These are phyloP conservation scores for Sarcoramphus papa DNA, from an alignment of 2,797 vertebrate species.

Conservation along the genomic window DNA sequence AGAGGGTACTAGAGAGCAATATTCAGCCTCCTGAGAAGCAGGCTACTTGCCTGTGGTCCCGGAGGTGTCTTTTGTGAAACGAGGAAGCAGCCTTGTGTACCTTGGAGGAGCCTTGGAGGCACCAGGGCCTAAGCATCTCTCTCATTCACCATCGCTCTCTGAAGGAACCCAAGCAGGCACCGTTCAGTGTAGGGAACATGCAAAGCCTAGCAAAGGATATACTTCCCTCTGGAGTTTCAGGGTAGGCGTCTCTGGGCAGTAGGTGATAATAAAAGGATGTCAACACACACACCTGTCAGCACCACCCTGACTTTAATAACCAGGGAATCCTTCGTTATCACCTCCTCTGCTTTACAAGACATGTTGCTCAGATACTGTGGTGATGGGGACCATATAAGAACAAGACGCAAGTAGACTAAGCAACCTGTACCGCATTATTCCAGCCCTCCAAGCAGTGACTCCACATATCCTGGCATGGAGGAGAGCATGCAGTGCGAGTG, in stretches of 20 bases:
- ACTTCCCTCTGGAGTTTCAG: background rate
- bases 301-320: background rate
- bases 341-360: background rate
- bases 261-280: background rate
- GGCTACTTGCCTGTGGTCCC: background rate
- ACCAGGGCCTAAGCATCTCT: background rate
- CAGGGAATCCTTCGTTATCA: background rate
- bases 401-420: background rate
- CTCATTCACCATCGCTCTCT: background rate
- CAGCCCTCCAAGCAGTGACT: background rate
- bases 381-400: background rate
- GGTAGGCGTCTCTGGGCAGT: background rate
- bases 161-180: background rate
- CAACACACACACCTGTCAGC: background rate
- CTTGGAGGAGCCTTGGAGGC: background rate
- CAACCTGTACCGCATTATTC: background rate
- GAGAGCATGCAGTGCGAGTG: background rate
- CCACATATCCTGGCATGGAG: background rate
- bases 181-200: background rate
- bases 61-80: background rate
- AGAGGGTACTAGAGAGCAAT: slow-evolving; percentile 75
- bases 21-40: slow-evolving; percentile 31
- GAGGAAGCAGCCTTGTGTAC: background rate
- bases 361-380: background rate
- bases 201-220: background rate